phyloP scores from a whole-genome alignment of 1,140 invertebrate genomes.

The Paraescarpia echinospica region DNA sequence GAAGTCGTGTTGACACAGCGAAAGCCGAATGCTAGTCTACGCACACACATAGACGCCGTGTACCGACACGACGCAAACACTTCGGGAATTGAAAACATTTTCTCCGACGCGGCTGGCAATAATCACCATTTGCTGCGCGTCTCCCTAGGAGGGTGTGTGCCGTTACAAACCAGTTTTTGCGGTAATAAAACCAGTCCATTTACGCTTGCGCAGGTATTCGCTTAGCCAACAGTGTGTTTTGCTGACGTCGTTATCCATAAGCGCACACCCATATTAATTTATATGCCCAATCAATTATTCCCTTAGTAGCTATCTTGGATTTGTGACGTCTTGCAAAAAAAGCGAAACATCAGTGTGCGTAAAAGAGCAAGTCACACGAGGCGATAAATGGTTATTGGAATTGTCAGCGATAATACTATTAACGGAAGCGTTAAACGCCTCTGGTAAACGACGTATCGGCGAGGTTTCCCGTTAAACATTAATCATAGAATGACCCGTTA shows the following conservation, averaged over 20 bases:
- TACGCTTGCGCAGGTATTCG: too few relatives aligned
- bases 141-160: too few relatives aligned
- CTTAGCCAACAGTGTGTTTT: background rate
- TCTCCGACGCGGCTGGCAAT: too few relatives aligned
- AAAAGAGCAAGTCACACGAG: background rate
- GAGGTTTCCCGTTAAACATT: background rate
- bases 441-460: background rate
- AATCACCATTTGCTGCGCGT: too few relatives aligned
- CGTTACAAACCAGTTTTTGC: too few relatives aligned
- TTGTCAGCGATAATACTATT: background rate
- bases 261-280: background rate
- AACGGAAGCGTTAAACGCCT: background rate
- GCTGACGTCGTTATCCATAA: background rate
- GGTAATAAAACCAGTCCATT: too few relatives aligned
- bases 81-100: too few relatives aligned
- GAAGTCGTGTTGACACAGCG: too few relatives aligned
- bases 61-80: too few relatives aligned
- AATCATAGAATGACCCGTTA: background rate
- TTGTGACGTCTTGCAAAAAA: background rate
- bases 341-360: background rate
- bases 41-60: too few relatives aligned
- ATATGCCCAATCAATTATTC: background rate
- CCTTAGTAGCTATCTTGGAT: background rate
- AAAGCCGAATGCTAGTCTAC: too few relatives aligned
- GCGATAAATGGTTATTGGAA: background rate